phyloP scores from a whole-genome alignment of 2,797 vertebrate species.

The Takifugu rubripes region DNA sequence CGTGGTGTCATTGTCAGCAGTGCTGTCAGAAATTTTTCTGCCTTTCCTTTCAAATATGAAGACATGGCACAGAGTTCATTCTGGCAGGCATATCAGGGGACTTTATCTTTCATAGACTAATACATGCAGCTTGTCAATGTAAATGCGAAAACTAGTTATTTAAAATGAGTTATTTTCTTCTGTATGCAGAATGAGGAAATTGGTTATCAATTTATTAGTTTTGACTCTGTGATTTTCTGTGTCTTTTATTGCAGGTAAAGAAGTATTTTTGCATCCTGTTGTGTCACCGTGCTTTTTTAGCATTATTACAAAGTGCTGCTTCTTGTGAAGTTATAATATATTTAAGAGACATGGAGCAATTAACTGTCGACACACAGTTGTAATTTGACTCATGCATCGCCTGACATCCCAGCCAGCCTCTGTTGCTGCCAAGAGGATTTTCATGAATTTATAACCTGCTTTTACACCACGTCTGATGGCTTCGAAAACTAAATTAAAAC shows the following conservation, averaged over 20 bases:
- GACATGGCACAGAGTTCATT: too few species aligned
- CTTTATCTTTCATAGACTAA: too few species aligned
- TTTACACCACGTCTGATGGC: conserved; percentile 36
- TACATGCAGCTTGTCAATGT: too few species aligned
- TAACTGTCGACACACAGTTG: conserved; percentile 7
- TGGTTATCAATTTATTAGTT: not conserved
- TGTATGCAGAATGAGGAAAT: too few species aligned
- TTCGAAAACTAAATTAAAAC: conserved; percentile 42
- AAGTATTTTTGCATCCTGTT: not conserved
- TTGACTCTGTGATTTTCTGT: not conserved
- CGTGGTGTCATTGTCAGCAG: conserved; percentile 52
- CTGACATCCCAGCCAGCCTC: conserved; percentile 42
- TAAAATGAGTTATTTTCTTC: too few species aligned
- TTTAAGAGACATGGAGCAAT: conserved; percentile 16
- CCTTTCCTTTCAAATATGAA: too few species aligned
- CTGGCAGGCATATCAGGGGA: too few species aligned
- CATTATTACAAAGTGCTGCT: not conserved
- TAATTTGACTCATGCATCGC: conserved; percentile 12
- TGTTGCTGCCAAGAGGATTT: conserved; percentile 31
- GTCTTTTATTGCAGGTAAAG: not conserved
- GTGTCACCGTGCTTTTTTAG: not conserved
- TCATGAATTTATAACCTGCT: conserved; percentile 46
- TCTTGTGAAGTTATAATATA: not conserved
- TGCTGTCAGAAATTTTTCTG: conserved; percentile 14
- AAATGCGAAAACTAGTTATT: too few species aligned